Percentiles rank a stretch among this genome's conserved stretches.
These are phyloP conservation scores for Gambelia wislizenii DNA, from an alignment of 2,797 vertebrate genomes.

Conservation along the genomic window DNA sequence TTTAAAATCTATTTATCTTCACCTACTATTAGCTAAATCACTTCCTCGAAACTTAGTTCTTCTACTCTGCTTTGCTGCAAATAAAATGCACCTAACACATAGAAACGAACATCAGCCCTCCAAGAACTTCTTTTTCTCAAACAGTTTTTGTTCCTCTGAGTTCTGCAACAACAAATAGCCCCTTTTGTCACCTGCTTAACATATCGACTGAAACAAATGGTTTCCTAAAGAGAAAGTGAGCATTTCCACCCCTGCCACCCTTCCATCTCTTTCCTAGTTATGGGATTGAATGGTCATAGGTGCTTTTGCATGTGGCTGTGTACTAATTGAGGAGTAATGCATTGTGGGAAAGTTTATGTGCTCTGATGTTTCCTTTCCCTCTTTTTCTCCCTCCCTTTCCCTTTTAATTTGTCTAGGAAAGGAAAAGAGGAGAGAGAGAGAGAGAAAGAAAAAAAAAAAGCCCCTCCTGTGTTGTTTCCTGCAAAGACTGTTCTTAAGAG, in stretches of 20 bases:
- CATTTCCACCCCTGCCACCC: background rate
- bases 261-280: slow-evolving; percentile 21
- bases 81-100: slow-evolving; percentile 62
- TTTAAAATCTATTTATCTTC: slow-evolving; percentile 47
- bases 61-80: slow-evolving; percentile 56
- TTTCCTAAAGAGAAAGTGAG: slow-evolving; percentile 50
- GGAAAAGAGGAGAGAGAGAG: background rate
- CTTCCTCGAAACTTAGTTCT: slow-evolving; percentile 37
- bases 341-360: slow-evolving; percentile 66
- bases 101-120: slow-evolving; percentile 59
- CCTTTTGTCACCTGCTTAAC: slow-evolving; percentile 61
- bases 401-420: slow-evolving; percentile 70
- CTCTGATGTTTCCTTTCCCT: slow-evolving; percentile 59
- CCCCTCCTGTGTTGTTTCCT: slow-evolving; percentile 74
- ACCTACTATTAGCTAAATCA: slow-evolving; percentile 44
- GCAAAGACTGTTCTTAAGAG: slow-evolving; percentile 76
- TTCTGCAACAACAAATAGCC: slow-evolving; percentile 51
- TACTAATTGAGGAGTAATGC: slow-evolving; percentile 57
- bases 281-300: slow-evolving; percentile 52
- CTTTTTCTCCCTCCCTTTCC: slow-evolving; percentile 39
- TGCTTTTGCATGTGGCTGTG: slow-evolving; percentile 51
- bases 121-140: slow-evolving; percentile 51
- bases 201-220: slow-evolving; percentile 53
- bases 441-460: slow-evolving; percentile 14
- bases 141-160: slow-evolving; percentile 25